These are phyloP conservation scores for Arbacia lixula DNA, from an alignment of 53 echinoderm and acorn worm genomes.

Conservation along the genomic window DNA sequence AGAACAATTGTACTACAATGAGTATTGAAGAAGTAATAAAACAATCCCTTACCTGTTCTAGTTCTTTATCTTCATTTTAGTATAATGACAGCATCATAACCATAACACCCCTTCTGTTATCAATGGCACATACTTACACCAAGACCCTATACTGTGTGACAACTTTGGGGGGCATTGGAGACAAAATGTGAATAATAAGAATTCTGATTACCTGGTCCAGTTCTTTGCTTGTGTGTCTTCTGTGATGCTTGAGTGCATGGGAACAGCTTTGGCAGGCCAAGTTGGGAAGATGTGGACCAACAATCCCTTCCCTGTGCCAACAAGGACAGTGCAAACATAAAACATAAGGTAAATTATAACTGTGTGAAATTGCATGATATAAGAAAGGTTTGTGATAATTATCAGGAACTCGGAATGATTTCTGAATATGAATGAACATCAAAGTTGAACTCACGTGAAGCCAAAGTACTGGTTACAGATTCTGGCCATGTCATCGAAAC, in stretches of 20 bases:
- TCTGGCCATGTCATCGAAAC: conserved; percentile 73
- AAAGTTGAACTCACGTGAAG: conserved; percentile 68
- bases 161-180: no score
- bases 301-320: conserved; percentile 61
- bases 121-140: no score
- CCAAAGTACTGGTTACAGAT: conserved; percentile 81
- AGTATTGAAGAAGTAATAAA: neutral
- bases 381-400: no score
- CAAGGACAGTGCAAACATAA: neutral
- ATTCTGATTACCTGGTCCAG: conserved; percentile 42
- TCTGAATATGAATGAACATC: conserved; percentile 14
- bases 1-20: no score
- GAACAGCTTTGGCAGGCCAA: conserved; percentile 75
- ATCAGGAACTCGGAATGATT: no score
- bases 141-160: no score
- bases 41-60: conserved; percentile 2
- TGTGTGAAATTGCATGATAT: no score
- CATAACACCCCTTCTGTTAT: neutral
- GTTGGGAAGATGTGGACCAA: conserved; percentile 54
- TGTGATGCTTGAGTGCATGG: conserved; percentile 64
- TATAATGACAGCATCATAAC: neutral
- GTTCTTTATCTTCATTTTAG: conserved; percentile 27
- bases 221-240: conserved; percentile 66
- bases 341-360: conserved; percentile 4
- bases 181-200: no score